Evolutionary conservation across 2,113 vertebrate species (phyloP).

Genomic region (Trichomycterus rosablanca): DNA sequence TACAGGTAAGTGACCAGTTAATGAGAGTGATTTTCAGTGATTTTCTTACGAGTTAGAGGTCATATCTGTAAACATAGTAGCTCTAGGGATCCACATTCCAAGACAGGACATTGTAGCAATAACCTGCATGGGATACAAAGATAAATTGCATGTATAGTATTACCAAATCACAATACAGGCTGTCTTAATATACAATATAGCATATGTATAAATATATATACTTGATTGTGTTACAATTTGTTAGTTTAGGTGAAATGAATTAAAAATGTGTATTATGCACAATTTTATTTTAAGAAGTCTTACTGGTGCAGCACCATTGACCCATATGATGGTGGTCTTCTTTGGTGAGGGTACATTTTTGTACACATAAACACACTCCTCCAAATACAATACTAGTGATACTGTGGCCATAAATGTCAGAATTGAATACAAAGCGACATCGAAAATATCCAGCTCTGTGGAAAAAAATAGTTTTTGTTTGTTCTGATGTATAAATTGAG

Average conservation of each 20-base stretch:
- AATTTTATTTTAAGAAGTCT: conserved; percentile 31
- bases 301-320: conserved; percentile 81
- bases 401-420: conserved; percentile 75
- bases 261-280: background rate
- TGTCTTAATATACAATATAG: background rate
- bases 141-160: too few species aligned
- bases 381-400: conserved; percentile 74
- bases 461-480: background rate
- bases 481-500: too few species aligned
- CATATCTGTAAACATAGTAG: conserved; percentile 82
- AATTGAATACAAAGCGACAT: conserved; percentile 65
- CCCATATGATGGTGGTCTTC: conserved; percentile 78
- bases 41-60: conserved; percentile 74
- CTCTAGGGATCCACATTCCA: conserved; percentile 83
- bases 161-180: too few species aligned
- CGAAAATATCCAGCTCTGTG: conserved; percentile 73
- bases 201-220: too few species aligned
- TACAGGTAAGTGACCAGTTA: background rate
- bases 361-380: conserved; percentile 76
- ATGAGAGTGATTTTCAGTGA: background rate
- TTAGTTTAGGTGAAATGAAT: background rate
- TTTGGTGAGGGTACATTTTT: conserved; percentile 71
- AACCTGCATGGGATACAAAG: conserved; percentile 59
- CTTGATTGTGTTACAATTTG: too few species aligned
- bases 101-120: conserved; percentile 78